Evolutionary conservation across 2,113 vertebrate genomes (phyloP).

Genomic region (Syrmaticus mikado): DNA sequence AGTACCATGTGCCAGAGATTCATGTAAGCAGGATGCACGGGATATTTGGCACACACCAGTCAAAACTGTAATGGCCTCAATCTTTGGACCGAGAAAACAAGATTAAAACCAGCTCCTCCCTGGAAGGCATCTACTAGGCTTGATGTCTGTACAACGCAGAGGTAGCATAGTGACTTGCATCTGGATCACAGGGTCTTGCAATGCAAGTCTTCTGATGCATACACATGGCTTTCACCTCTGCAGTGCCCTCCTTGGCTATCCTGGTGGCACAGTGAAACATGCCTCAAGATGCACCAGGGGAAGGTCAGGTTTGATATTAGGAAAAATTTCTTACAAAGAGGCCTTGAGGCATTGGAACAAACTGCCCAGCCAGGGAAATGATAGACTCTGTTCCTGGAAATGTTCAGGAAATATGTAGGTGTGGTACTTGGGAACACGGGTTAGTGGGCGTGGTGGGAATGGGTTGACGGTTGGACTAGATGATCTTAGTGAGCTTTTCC

Average conservation of each 20-base stretch:
- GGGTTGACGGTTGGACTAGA: no score
- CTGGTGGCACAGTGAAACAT: no score
- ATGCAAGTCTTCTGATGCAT: background rate
- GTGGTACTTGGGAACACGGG: no score
- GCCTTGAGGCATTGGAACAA: no score
- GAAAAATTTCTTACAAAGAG: no score
- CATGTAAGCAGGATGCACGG: background rate
- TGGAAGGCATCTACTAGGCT: background rate
- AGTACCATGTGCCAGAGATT: background rate
- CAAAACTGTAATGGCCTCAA: background rate
- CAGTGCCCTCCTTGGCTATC: background rate
- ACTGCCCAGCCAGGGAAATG: no score
- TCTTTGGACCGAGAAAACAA: background rate
- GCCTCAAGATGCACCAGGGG: no score
- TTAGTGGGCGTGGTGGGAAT: no score
- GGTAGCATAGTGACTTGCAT: rapidly evolving
- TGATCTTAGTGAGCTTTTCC: no score
- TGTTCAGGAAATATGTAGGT: no score
- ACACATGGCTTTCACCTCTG: background rate
- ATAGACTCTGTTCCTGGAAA: no score
- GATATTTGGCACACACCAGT: background rate
- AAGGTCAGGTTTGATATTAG: no score
- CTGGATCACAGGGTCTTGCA: rapidly evolving
- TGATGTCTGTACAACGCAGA: background rate
- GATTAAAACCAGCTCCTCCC: background rate